A percentile compares a stretch with the other conserved stretches of the same genome.
phyloP scores from a whole-genome alignment of 2,113 vertebrate species.

The Rhombomys opimus region DNA sequence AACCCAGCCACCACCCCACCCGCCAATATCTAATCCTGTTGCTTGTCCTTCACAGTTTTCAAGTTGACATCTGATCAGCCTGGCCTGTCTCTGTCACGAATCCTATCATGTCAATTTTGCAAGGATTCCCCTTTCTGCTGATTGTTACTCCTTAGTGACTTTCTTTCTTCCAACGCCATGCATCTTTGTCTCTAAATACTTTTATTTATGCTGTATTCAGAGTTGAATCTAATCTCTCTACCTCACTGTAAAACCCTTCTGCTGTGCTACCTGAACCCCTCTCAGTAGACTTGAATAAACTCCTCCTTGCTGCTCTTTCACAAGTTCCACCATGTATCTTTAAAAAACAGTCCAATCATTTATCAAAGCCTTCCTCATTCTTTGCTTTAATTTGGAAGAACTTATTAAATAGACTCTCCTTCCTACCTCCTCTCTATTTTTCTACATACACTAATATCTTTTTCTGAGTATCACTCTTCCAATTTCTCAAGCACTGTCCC shows the following conservation, averaged over 20 bases:
- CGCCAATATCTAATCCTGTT: neutral
- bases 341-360: neutral
- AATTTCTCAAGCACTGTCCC: neutral
- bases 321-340: neutral
- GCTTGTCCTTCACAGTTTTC: too few species aligned
- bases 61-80: neutral
- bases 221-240: neutral
- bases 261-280: neutral
- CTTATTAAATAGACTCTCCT: neutral
- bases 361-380: neutral
- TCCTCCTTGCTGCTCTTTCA: neutral
- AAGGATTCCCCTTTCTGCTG: neutral
- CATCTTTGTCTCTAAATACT: neutral
- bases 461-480: neutral
- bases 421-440: neutral
- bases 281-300: neutral
- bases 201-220: neutral
- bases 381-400: neutral
- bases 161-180: neutral
- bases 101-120: neutral
- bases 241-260: neutral
- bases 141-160: neutral
- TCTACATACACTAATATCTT: neutral
- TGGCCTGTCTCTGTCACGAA: neutral
- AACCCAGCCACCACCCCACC: neutral